Evolutionary conservation across 2,888 invertebrate genomes (phyloP), one percentile per base, ranked within the genome.

Genomic region (Cryptus viduatorius): DNA sequence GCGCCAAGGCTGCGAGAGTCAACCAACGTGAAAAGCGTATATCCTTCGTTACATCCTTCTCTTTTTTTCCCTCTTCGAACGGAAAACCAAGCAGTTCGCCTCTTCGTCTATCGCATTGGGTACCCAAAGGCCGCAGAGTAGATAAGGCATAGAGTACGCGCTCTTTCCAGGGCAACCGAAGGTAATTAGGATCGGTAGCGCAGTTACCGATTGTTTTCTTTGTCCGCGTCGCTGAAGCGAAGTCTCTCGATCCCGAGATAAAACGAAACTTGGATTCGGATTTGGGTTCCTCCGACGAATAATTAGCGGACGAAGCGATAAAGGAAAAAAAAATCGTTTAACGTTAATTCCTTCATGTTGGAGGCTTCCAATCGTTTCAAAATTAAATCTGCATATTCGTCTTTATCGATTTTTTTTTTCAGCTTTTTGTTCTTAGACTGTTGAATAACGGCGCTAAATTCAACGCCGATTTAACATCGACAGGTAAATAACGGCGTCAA

Each of bases 1-100:
- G 77, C 79, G 79, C 79, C 86, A 88, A 88, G 89, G 89, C 88
- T 89, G 83, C 86, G 79, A 71, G 86, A 88, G 79, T 86, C 87
- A 85, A 79, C 84, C 82, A 85, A 85, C 84, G 84, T 82, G 79
- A 82, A 85, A 85, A 79, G 53, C 82, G 72, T 82, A 85, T 85
- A 85, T 85, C 84, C 84, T 85, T 82, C 84, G 82, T 71, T 72
- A 50, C 61, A 82, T 85, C 82, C 79, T 82, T 69, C 72, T 79
- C 44, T 72, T 14, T 83, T 65, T 65, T 44, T 3, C 46, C 46
- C 37, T 77, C 65, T 37, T 10, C 1, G 61, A 12, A 61, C 53
- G 46, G 24, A 14, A 71, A 56, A 71, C 53, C 37, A 16, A 24
- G n/a, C 7, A 19, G 31, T 68, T 68, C 29, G 59, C 29, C 42